Evolutionary conservation across 2,797 vertebrate genomes (phyloP).

Genomic region (Coilia nasus): DNA sequence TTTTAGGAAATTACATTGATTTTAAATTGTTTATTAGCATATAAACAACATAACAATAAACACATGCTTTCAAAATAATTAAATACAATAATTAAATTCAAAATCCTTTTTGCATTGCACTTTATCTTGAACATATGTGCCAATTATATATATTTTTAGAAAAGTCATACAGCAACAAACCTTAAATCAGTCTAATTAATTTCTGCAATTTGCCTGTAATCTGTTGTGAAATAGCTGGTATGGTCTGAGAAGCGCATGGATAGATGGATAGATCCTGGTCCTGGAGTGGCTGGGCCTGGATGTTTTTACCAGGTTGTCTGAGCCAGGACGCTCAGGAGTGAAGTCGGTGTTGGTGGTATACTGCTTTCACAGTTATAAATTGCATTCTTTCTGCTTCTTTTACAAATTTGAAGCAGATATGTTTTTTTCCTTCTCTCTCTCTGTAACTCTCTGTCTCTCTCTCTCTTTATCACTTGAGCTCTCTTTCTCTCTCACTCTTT

Average conservation of each 20-base stretch:
- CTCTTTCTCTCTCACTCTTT: not conserved
- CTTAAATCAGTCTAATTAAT: not conserved
- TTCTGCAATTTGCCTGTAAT: not conserved
- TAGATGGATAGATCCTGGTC: not conserved
- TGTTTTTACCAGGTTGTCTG: constrained; percentile 40
- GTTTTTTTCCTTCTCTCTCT: not conserved
- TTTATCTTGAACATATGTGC: not conserved
- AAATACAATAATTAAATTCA: too few species aligned
- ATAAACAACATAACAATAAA: too few species aligned
- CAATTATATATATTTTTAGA: not conserved
- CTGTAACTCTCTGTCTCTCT: not conserved
- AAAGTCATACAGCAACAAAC: not conserved
- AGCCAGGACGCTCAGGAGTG: not conserved
- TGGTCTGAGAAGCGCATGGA: not conserved
- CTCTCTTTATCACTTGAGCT: not conserved
- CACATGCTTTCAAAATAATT: not conserved
- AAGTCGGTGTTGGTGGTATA: constrained; percentile 49
- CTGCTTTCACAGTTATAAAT: constrained; percentile 48
- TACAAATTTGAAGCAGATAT: constrained; percentile 69
- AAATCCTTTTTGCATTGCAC: not conserved
- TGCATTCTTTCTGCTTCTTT: constrained; percentile 54
- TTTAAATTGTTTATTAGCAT: not conserved
- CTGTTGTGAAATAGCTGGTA: not conserved
- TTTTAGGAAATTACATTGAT: not conserved
- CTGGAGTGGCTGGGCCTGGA: not conserved